Evolutionary conservation across 64 coral and sea anemone species (phyloP), one percentile per base, ranked within the genome.

Genomic region (Catalaphyllia jardinei): DNA sequence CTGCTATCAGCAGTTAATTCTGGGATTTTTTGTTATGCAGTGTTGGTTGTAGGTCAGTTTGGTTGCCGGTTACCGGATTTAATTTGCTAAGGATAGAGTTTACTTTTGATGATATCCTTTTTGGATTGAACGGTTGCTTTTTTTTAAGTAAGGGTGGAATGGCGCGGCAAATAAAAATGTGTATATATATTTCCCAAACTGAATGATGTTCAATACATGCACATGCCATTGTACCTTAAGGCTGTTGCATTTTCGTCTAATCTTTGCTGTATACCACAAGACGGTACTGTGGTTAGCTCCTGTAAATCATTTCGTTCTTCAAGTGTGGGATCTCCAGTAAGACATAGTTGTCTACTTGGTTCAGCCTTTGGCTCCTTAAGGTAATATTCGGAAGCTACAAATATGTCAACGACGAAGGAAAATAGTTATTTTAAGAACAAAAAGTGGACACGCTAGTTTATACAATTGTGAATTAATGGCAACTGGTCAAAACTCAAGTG

Each of bases 201-300:
- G n/a, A 57, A 9, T n/a, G 22, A 9, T n/a, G 22, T 11, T 69
- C 22, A 27, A 69, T 69, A 8, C 22, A 27, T 11, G 10, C 4
- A 25, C 33, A 3, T 35, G 33, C 33, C 33, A 35, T 35, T 35
- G 33, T 25, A 69, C 65, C 65, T 69, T n/a, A 11, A 24, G 0
- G 25, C 22, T 69, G 7, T 22, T 8, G 20, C 65, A 69, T 69
- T 69, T 69, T 51, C 24, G 1, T 55, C 50, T 59, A 79, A 28
- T 16, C 76, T 79, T 79, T 79, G 76, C 51, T 79, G 50, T 55
- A 79, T 79, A 59, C 76, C 76, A 79, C 76, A 79, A 57, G 49
- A 12, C 11, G 24, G 24, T 24, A 24, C 4, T 3, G n/a, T 27
- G 25, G n/a, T 69, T 24, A 69, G 25, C 65, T 69, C 9, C 22